These are phyloP conservation scores for Malthinus flaveolus DNA, from an alignment of 2,888 invertebrate genomes.

Conservation along the genomic window DNA sequence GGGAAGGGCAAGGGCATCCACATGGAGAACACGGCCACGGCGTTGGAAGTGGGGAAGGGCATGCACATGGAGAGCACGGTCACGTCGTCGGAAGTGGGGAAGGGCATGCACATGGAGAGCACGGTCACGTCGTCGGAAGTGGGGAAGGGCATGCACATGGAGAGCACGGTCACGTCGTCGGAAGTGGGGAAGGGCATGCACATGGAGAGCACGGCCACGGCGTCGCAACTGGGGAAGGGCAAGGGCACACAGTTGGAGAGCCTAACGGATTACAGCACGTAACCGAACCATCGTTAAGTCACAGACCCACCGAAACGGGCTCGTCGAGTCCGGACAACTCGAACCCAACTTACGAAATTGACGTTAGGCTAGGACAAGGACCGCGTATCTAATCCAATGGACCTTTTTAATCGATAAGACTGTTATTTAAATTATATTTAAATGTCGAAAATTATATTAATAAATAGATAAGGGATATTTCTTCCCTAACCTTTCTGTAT, in stretches of 20 bases:
- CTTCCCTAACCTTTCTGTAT: too few species aligned
- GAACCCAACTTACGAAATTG: slow-evolving; percentile 14
- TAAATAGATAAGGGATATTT: too few species aligned
- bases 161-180: neutral
- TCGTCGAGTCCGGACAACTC: neutral
- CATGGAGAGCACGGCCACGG: neutral
- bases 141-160: neutral
- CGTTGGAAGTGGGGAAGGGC: neutral
- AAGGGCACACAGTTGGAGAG: neutral
- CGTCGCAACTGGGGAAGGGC: neutral
- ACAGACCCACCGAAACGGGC: neutral
- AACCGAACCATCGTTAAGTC: neutral
- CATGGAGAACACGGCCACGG: slow-evolving; percentile 1
- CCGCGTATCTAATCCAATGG: neutral
- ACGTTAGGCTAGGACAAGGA: slow-evolving; percentile 13
- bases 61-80: too few species aligned
- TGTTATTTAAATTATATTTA: slow-evolving; percentile 4
- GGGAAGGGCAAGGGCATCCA: neutral
- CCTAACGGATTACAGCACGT: neutral
- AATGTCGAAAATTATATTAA: neutral
- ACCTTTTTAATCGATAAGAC: neutral
- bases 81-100: neutral
- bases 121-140: neutral
- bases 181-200: neutral
- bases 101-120: too few species aligned